These are phyloP conservation scores for Orientallactaga sibirica DNA, from an alignment of 2,797 vertebrate species.

Conservation along the genomic window DNA sequence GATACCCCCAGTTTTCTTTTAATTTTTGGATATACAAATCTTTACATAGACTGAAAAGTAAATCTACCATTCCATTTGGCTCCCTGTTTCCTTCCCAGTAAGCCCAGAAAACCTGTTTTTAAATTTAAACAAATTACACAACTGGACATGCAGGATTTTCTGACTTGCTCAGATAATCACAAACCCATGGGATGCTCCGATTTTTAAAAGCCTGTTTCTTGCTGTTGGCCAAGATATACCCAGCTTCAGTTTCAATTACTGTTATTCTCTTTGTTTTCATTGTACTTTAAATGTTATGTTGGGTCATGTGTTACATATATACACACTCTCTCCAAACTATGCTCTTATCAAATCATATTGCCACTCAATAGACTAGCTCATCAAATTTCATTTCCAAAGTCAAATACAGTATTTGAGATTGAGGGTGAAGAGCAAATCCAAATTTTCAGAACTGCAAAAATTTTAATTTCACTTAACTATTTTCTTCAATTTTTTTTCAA, in stretches of 20 bases:
- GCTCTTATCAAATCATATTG: neutral
- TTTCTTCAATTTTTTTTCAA: neutral
- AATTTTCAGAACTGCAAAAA: neutral
- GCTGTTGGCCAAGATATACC: neutral
- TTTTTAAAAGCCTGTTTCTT: neutral
- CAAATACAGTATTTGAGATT: neutral
- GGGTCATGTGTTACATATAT: neutral
- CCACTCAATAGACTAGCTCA: neutral
- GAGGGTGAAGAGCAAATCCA: neutral
- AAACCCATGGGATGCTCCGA: neutral
- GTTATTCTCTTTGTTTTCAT: neutral
- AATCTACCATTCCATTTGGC: neutral
- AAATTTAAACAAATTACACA: neutral
- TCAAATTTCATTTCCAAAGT: constrained; percentile 22
- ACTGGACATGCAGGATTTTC: neutral
- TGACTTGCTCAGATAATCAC: neutral
- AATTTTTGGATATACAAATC: neutral
- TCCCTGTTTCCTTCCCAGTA: neutral
- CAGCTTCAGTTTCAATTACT: neutral
- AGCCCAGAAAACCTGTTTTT: neutral
- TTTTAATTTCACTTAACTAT: constrained; percentile 23
- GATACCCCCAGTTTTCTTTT: neutral
- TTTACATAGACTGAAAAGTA: neutral
- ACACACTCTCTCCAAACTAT: neutral
- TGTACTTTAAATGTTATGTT: neutral